Percentiles rank a stretch among this genome's conserved stretches.
These are phyloP conservation scores for Bufotes viridis DNA, from an alignment of 2,797 vertebrate genomes.

Conservation along the genomic window DNA sequence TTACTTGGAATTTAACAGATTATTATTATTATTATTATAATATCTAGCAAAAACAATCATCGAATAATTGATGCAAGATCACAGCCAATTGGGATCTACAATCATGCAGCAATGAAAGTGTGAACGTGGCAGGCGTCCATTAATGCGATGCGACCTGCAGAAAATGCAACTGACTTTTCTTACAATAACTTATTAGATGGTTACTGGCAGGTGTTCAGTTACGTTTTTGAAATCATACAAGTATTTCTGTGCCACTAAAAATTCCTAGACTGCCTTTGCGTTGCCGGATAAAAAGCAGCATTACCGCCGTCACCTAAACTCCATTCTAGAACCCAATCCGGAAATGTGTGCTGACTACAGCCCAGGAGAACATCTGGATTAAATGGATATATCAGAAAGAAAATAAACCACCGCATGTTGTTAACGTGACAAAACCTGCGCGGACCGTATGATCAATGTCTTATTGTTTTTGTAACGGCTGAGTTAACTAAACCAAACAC, in stretches of 20 bases:
- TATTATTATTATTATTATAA: too few species aligned
- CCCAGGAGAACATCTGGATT: conserved; percentile 44
- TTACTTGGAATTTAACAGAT: too few species aligned
- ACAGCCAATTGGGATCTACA: too few species aligned
- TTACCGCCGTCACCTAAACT: neutral
- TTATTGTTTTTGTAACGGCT: conserved; percentile 44
- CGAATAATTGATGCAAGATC: too few species aligned
- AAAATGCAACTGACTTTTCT: too few species aligned
- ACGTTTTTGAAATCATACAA: neutral
- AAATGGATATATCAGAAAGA: conserved; percentile 34
- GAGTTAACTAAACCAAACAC: conserved; percentile 56
- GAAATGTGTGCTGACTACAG: neutral
- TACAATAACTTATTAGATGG: too few species aligned
- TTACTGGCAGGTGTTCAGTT: neutral
- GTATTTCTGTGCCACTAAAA: neutral
- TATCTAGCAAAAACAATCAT: too few species aligned
- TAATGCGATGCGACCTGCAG: too few species aligned
- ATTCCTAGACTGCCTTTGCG: neutral
- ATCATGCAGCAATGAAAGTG: too few species aligned
- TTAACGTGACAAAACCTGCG: conserved; percentile 40
- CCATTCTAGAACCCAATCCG: neutral
- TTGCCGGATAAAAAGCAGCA: neutral
- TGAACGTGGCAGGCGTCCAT: too few species aligned
- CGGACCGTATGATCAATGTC: conserved; percentile 39
- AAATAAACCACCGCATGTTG: conserved; percentile 41